A percentile compares a stretch with the other conserved stretches of the same genome.
phyloP scores from a whole-genome alignment of 2,888 invertebrate genomes.

The Helleia helle region DNA sequence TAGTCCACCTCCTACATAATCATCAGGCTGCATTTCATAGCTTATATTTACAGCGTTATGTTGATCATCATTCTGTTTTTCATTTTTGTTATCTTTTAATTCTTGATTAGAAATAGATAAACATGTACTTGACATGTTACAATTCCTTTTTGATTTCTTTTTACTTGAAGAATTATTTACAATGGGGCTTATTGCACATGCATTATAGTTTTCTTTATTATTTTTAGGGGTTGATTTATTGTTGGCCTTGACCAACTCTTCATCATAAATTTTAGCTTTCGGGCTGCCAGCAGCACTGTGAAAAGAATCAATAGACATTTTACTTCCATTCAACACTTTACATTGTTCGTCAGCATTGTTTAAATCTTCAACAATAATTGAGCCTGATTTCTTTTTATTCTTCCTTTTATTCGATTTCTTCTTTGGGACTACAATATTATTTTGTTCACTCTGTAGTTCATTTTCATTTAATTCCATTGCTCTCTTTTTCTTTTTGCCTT shows the following conservation, averaged over 20 bases:
- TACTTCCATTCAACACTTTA: conserved; percentile 28
- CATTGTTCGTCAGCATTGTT: conserved; percentile 15
- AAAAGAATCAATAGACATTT: conserved; percentile 45
- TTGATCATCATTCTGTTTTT: not conserved
- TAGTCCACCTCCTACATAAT: too few species aligned
- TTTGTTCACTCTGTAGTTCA: conserved; percentile 29
- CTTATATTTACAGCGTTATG: not conserved
- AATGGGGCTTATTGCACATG: not conserved
- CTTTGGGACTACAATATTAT: conserved; percentile 19
- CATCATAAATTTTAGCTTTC: not conserved
- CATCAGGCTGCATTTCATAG: not conserved
- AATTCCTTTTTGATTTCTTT: not conserved
- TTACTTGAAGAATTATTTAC: not conserved
- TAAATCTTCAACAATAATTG: conserved; percentile 26
- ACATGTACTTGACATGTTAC: not conserved
- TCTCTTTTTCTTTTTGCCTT: conserved; percentile 21
- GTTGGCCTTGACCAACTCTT: not conserved
- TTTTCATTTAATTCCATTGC: conserved; percentile 20
- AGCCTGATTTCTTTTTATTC: conserved; percentile 31
- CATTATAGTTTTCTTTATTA: not conserved
- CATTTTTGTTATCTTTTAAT: not conserved
- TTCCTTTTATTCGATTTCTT: conserved; percentile 37
- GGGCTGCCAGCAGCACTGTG: conserved; percentile 58
- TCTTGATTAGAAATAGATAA: not conserved
- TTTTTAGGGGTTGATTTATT: not conserved